These are phyloP conservation scores for Hemiprocne comata DNA, from an alignment of 2,113 vertebrate species.

Conservation along the genomic window DNA sequence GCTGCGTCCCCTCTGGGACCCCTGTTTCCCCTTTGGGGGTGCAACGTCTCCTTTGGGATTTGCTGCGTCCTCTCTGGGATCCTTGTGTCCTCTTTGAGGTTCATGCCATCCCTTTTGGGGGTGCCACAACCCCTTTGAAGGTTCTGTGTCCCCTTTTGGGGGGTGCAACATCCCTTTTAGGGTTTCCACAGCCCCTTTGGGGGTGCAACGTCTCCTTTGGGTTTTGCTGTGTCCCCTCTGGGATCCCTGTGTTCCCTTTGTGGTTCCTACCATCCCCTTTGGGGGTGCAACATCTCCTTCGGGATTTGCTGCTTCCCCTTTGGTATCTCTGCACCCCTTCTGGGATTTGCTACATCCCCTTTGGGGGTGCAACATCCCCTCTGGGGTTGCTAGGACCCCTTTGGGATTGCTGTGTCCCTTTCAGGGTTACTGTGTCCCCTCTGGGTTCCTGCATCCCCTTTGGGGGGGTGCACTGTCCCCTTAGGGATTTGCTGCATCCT, in stretches of 20 bases:
- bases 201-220: background rate
- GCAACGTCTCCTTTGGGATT: background rate
- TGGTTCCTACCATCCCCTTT: too few species aligned
- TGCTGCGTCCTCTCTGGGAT: accelerated
- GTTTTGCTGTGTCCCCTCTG: background rate
- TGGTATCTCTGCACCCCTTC: too few species aligned
- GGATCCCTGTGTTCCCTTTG: background rate
- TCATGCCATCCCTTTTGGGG: background rate
- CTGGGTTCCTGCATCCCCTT: accelerated
- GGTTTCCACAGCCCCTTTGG: background rate
- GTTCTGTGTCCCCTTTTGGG: background rate
- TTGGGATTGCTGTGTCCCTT: background rate
- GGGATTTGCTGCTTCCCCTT: too few species aligned
- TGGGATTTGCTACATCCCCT: too few species aligned
- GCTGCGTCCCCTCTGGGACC: background rate
- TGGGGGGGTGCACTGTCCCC: background rate
- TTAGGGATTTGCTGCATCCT: background rate
- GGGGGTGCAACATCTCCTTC: too few species aligned
- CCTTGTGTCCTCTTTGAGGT: background rate
- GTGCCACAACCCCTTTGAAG: background rate
- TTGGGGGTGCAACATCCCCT: background rate
- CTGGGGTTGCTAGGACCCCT: background rate
- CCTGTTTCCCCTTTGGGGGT: background rate
- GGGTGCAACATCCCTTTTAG: too few species aligned
- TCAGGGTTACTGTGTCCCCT: too few species aligned